Conservation (phyloP, 2,113 vertebrate species). For the Ciconia maguari region DNA sequence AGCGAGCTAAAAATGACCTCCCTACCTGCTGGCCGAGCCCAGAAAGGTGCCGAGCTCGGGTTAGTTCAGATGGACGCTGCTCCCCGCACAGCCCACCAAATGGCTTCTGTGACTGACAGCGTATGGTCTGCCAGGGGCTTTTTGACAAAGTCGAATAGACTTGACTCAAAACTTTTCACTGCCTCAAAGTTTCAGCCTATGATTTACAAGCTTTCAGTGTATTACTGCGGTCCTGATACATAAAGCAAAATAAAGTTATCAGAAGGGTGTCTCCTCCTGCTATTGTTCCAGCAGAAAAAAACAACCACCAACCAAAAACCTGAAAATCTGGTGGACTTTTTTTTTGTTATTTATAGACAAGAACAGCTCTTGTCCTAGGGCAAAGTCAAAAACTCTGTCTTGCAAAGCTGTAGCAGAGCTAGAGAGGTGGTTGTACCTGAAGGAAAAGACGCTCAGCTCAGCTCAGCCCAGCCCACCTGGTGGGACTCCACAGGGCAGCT, state of each 20-base stretch:
- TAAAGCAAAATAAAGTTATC: neutral
- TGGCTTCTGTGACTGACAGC: fast-evolving
- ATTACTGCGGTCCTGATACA: neutral
- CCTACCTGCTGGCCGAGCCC: neutral
- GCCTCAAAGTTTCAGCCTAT: neutral
- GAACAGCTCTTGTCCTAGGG: neutral
- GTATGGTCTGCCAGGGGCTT: neutral
- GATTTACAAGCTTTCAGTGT: neutral
- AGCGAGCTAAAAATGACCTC: neutral
- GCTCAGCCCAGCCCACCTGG: neutral
- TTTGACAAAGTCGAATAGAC: neutral
- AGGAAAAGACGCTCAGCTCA: neutral
- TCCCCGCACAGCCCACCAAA: fast-evolving
- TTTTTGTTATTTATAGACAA: neutral
- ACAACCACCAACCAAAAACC: neutral
- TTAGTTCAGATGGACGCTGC: neutral
- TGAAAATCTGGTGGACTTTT: neutral
- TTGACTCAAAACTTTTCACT: neutral
- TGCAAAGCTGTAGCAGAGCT: neutral
- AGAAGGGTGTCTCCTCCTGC: neutral
- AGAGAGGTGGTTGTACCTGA: neutral
- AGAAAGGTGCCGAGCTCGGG: neutral
- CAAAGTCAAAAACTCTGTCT: neutral
- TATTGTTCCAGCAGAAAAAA: neutral
- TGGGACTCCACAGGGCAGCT: neutral